Evolutionary conservation across 1,140 invertebrate species (phyloP), one percentile per base, ranked within the genome.

Genomic region (Pseudobourletiella spinata): DNA sequence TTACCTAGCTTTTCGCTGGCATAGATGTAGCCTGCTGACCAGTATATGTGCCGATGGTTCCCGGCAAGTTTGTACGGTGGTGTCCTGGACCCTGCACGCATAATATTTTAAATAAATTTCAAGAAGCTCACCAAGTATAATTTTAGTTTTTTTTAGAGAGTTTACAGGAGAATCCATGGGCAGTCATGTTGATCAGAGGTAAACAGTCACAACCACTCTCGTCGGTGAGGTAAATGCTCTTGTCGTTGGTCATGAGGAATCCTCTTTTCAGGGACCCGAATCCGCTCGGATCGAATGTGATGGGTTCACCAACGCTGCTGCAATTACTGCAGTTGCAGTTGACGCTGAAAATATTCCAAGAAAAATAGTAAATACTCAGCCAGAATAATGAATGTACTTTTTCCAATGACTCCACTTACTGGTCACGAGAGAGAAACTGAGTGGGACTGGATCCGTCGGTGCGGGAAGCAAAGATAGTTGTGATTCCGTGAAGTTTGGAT

Each of bases 41-140:
- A 88, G 63, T 86, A 88, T 22, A 87, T 74, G 48, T 81, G 79
- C 58, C 80, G 79, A 71, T 82, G 82, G 64, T 87, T 85, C 0
- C 82, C 78, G 3, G 83, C 83, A 2, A 87, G 74, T 0, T 80
- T 82, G 44, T 77, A 80, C 1, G 84, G 79, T 14, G 79, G 79
- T 25, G 48, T 58, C 25, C n/a, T 59, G 3, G 35, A 14, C 3
- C 39, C 57, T 59, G 57, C n/a, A 32, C 3, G 22, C 4, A 26
- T 54, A 54, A 29, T n/a, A 26, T 8, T 8, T 54, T 25, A 26
- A 24, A n/a, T 54, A 57, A 35, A 3, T 18, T 11, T 22, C 22
- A 39, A 11, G 8, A 35, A 35, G n/a, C n/a, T n/a, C n/a, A n/a
- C n/a, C n/a, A n/a, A n/a, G n/a, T n/a, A n/a, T n/a, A n/a, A n/a